Conservation (phyloP, 2,797 vertebrate species). For the Ficedula albicollis region DNA sequence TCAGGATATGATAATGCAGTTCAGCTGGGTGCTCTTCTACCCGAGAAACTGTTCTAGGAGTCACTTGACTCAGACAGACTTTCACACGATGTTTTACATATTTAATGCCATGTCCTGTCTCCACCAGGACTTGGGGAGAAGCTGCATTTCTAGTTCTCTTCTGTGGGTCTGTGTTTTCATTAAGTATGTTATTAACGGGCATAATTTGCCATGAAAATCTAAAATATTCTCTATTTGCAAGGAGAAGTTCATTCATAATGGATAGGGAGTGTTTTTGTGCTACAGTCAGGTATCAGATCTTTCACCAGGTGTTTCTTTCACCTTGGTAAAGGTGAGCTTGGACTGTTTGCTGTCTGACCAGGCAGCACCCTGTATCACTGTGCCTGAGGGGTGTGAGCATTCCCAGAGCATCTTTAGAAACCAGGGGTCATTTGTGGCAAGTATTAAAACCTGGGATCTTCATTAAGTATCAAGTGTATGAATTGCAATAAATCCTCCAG, state of each 20-base stretch:
- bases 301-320: not conserved
- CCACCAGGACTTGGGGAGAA: not conserved
- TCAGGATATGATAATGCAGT: not conserved
- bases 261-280: not conserved
- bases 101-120: not conserved
- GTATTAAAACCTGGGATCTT: not conserved
- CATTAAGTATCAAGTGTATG: not conserved
- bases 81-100: not conserved
- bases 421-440: not conserved
- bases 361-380: not conserved
- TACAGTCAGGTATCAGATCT: not conserved
- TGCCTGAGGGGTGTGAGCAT: not conserved
- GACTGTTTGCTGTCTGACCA: not conserved
- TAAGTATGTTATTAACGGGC: not conserved
- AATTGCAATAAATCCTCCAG: not conserved
- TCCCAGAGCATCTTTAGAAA: not conserved
- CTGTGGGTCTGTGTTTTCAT: not conserved
- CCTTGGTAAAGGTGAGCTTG: not conserved
- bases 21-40: not conserved
- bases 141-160: not conserved
- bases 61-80: not conserved
- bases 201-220: not conserved
- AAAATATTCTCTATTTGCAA: not conserved
- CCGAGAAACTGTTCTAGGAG: not conserved
- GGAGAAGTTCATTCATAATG: not conserved